Evolutionary conservation across 2,113 vertebrate species (phyloP), one percentile per base, ranked within the genome.

Genomic region (Cacatua alba): DNA sequence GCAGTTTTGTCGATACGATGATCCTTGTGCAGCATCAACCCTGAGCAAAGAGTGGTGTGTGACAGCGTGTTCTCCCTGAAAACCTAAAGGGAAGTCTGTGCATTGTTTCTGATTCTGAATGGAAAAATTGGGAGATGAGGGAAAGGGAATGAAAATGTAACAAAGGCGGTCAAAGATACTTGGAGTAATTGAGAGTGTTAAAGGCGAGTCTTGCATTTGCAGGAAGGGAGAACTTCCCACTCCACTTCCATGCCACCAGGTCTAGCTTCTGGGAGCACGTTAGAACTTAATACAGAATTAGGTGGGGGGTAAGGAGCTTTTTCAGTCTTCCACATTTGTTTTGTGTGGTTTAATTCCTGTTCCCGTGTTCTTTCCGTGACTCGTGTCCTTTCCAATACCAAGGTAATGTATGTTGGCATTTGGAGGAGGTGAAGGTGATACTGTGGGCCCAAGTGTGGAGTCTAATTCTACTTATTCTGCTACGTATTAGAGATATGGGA

Each of bases 21-120:
- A 24, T 80, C 26, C 33, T 80, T 0, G 0, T 69, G 39, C 57
- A 49, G 9, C 53, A 60, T 69, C 49, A 78, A 2, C 44, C 43
- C 28, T 46, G 44, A 51, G 39, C 10, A 69, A 69, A 25, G 35
- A 44, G 13, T 57, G 17, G 4, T 19, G 9, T 33, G 35, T 69
- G 69, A 28, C 59, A 49, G 29, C 10, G 14, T 3, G 0, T 51
- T 55, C 35, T 80, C 65, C 33, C 23, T 25, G 17, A 74, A 84
- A 94, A 70, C 33, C 25, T 65, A 2, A 62, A 39, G 41, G 72
- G n/a, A 60, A n/a, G 6, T n/a, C 21, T 51, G 14, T 52, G 7
- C 7, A 10, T 41, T 77, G 19, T 4, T 75, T 90, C 83, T 46
- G 57, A 29, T 59, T 62, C 25, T 26, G 14, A 59, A 37, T 23